phyloP scores from a whole-genome alignment of 2,888 invertebrate genomes.

The Dynastes grantii region DNA sequence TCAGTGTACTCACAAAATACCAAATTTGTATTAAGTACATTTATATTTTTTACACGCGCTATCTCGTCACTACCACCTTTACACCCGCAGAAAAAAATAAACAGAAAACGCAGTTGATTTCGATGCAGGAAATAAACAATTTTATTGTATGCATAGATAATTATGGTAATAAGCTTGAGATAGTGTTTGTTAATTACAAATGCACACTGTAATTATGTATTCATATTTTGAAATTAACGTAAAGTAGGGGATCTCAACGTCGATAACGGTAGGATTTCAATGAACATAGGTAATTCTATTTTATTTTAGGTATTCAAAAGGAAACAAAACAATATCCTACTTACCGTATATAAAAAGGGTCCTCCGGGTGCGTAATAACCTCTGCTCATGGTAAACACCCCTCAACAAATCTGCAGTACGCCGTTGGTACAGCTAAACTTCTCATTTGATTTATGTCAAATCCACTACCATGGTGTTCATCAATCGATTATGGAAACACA shows the following conservation, averaged over 20 bases:
- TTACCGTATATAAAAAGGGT: slow-evolving; percentile 66
- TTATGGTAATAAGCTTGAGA: not conserved
- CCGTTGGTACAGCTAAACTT: not conserved
- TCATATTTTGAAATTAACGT: slow-evolving; percentile 8
- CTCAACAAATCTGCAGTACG: slow-evolving; percentile 30
- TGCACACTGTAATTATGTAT: not conserved
- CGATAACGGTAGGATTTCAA: slow-evolving; percentile 9
- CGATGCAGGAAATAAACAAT: slow-evolving; percentile 4
- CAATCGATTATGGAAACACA: slow-evolving; percentile 31
- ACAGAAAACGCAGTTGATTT: not conserved
- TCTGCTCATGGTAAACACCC: slow-evolving; percentile 60
- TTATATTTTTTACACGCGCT: no score
- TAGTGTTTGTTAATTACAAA: not conserved
- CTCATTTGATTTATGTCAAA: slow-evolving; percentile 30
- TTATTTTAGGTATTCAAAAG: not conserved
- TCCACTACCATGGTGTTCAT: slow-evolving; percentile 38
- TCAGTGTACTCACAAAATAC: no score
- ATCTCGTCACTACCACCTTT: no score
- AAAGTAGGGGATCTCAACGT: not conserved
- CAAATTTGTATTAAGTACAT: no score
- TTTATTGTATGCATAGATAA: slow-evolving; percentile 18
- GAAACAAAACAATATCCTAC: slow-evolving; percentile 49
- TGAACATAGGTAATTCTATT: no score
- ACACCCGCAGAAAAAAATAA: not conserved
- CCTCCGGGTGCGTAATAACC: slow-evolving; percentile 64